phyloP scores from a whole-genome alignment of 1,140 invertebrate species.

The Zaprionus gabonicus region DNA sequence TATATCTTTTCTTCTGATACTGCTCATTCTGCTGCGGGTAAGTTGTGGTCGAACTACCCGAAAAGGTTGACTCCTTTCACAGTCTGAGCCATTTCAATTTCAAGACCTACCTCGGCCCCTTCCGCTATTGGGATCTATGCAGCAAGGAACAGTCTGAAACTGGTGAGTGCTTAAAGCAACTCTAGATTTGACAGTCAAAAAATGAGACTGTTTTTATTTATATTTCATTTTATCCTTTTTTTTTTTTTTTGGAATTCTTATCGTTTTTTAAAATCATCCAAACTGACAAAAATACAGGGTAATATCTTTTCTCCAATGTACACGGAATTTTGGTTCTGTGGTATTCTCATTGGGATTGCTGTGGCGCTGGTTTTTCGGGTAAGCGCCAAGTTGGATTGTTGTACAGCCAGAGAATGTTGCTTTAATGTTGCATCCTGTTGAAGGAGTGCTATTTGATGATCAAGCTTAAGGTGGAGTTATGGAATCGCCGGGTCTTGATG shows the following conservation, averaged over 20 bases:
- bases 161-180: constrained; percentile 35
- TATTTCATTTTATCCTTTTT: not conserved
- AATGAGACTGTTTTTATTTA: not conserved
- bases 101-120: constrained; percentile 41
- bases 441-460: constrained; percentile 67
- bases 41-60: constrained; percentile 3
- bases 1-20: constrained; percentile 33
- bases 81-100: not conserved
- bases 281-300: constrained; percentile 21
- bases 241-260: not conserved
- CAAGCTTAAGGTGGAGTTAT: constrained; percentile 63
- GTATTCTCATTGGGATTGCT: constrained; percentile 55
- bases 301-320: constrained; percentile 43
- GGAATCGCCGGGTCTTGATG: constrained; percentile 60
- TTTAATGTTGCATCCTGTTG: not conserved
- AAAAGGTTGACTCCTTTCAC: not conserved
- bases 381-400: constrained; percentile 10
- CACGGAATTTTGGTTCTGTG: constrained; percentile 66
- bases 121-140: constrained; percentile 29
- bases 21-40: constrained; percentile 40
- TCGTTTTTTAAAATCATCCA: constrained; percentile 3
- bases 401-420: not conserved
- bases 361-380: constrained; percentile 57
- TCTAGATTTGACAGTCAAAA: constrained; percentile 5
- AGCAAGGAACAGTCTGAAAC: not conserved